Percentiles rank a stretch among this genome's conserved stretches.
Conservation (phyloP, 2,888 invertebrate species). For the Resseliella maxima region DNA sequence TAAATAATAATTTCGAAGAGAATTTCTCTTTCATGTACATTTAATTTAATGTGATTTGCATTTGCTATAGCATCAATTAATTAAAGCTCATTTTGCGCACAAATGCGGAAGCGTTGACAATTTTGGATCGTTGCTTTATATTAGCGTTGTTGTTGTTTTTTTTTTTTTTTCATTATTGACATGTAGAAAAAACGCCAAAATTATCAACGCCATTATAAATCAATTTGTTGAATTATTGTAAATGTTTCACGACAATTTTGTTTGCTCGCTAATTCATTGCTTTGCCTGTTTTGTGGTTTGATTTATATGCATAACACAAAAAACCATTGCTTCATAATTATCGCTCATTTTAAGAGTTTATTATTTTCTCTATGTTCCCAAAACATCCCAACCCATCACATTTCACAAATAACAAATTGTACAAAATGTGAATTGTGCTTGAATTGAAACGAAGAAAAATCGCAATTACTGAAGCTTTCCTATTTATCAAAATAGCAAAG, state of each 20-base stretch:
- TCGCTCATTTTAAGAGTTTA: background rate
- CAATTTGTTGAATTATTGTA: background rate
- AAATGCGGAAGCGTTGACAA: too few relatives aligned
- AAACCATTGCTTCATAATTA: background rate
- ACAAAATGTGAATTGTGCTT: too few relatives aligned
- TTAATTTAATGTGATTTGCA: too few relatives aligned
- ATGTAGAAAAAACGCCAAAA: background rate
- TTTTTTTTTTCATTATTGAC: background rate
- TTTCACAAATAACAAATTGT: too few relatives aligned
- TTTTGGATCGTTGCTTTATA: too few relatives aligned
- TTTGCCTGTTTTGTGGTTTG: background rate
- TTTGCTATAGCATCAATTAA: too few relatives aligned
- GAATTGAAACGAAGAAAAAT: too few relatives aligned
- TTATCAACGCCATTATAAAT: slow-evolving; percentile 34
- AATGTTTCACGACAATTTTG: background rate
- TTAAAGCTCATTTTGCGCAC: too few relatives aligned
- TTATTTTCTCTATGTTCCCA: too few relatives aligned
- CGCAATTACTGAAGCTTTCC: background rate
- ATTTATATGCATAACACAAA: background rate
- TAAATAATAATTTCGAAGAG: background rate
- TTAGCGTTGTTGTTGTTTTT: background rate
- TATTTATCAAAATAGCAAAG: background rate
- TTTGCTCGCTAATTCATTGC: background rate
- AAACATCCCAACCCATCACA: too few relatives aligned
- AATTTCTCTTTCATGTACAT: too few relatives aligned